phyloP scores from a whole-genome alignment of 2,888 invertebrate species.

The Deilephila porcellus region DNA sequence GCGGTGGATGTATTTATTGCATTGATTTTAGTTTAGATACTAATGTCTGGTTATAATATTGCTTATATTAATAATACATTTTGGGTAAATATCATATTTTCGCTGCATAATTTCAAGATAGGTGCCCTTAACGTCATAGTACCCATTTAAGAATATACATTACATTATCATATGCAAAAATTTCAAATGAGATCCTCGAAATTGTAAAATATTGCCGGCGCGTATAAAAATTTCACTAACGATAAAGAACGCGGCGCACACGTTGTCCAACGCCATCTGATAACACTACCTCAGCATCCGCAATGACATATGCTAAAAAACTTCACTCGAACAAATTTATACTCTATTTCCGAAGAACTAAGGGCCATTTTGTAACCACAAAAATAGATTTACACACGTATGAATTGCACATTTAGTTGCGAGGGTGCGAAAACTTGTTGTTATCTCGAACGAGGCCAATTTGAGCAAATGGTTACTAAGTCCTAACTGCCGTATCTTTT shows the following conservation, averaged over 20 bases:
- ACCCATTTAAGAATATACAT: neutral
- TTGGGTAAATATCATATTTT: too few species aligned
- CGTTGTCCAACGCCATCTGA: conserved; percentile 74
- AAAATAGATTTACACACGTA: conserved; percentile 72
- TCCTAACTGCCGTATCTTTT: conserved; percentile 82
- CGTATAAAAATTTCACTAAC: conserved; percentile 52
- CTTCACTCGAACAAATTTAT: conserved; percentile 36
- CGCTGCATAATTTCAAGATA: too few species aligned
- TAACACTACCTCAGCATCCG: conserved; percentile 67
- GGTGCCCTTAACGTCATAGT: neutral
- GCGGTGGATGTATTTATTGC: too few species aligned
- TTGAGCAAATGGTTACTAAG: conserved; percentile 85
- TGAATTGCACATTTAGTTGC: conserved; percentile 83
- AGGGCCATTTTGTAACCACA: conserved; percentile 41
- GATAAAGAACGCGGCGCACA: conserved; percentile 64
- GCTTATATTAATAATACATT: too few species aligned
- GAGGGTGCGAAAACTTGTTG: conserved; percentile 85
- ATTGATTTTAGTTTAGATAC: too few species aligned
- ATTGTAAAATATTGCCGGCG: conserved; percentile 31
- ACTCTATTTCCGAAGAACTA: conserved; percentile 41
- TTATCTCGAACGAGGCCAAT: conserved; percentile 84
- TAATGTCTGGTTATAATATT: too few species aligned
- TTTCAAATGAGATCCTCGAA: conserved; percentile 38
- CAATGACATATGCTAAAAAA: conserved; percentile 74
- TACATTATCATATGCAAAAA: conserved; percentile 23